Evolutionary conservation across 2,113 vertebrate species (phyloP).

Genomic region (Petromus typicus): DNA sequence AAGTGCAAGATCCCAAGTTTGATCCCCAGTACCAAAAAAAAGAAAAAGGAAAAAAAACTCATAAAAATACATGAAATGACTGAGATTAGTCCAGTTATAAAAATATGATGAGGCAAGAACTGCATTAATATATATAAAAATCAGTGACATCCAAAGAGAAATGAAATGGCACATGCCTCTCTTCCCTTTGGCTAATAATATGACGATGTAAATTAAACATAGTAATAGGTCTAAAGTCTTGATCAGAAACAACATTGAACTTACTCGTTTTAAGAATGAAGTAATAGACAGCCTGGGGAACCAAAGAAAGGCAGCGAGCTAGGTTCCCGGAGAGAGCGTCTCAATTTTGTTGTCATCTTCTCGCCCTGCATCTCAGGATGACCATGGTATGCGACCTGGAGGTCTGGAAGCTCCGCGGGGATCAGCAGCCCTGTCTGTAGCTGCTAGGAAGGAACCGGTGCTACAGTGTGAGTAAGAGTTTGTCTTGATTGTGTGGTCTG

Average conservation of each 20-base stretch:
- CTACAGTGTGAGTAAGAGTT: neutral
- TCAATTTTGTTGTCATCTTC: too few relatives aligned
- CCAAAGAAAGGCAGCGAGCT: neutral
- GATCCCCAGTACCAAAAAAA: too few relatives aligned
- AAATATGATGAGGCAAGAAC: too few relatives aligned
- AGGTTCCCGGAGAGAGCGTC: fast-evolving
- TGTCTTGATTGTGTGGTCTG: neutral
- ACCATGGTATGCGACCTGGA: fast-evolving
- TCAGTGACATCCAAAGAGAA: neutral
- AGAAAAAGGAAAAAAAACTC: too few relatives aligned
- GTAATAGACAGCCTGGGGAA: neutral
- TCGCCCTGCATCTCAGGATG: neutral
- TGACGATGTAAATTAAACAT: neutral
- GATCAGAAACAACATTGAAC: neutral
- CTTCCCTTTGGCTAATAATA: neutral
- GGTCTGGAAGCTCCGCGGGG: neutral
- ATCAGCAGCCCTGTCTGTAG: neutral
- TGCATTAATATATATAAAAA: neutral
- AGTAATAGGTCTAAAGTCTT: neutral
- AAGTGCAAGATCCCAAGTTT: too few relatives aligned
- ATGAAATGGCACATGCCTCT: too few relatives aligned
- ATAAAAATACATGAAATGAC: neutral
- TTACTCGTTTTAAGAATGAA: neutral
- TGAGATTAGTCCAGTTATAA: too few relatives aligned
- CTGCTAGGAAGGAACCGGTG: too few relatives aligned